Evolutionary conservation across 2,113 vertebrate species (phyloP), one percentile per base, ranked within the genome.

Genomic region (Petrocephalus zakoni): DNA sequence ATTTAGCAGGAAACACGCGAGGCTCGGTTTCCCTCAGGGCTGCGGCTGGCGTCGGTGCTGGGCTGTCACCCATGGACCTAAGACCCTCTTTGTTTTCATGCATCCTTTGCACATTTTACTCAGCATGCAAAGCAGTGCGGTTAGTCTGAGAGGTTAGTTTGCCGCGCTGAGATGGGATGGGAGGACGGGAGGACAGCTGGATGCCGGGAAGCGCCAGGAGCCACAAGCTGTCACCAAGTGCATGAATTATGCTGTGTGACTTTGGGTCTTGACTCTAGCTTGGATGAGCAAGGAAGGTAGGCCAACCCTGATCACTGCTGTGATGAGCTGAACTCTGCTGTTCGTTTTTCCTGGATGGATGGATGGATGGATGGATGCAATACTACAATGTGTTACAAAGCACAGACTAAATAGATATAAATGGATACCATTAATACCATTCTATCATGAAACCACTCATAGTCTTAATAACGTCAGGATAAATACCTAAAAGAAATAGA

Each of bases 221-320:
- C 85, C 46, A 19, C 9, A 61, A 2, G 2, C 5, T 56, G 15
- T 55, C 25, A 49, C 47, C 21, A 25, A 58, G 34, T 4, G 64
- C 61, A 86, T 75, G 29, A 68, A 75, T 89, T 42, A 17, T 72
- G 86, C 56, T 22, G 46, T 46, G 86, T 42, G 49, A 56, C 19
- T 21, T n/a, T 58, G 34, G 46, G 75, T 84, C 86, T 84, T 90
- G 1, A 56, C 87, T 89, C 49, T 72, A 53, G 29, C 46, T 5
- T 88, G 86, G 51, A 89, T 68, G 81, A 89, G 55, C 25, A 83
- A 85, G 9, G 53, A 61, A 58, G 78, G 29, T 78, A 19, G 51
- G 15, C 29, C 22, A 68, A 49, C 8, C 46, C 88, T 55, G 19
- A 22, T 25, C 42, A 49, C 51, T 53, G 52, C 68, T 75, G 68